Percentiles rank a stretch among this genome's conserved stretches.
phyloP scores from a whole-genome alignment of 2,888 invertebrate genomes.

The Spicauda simplicius region DNA sequence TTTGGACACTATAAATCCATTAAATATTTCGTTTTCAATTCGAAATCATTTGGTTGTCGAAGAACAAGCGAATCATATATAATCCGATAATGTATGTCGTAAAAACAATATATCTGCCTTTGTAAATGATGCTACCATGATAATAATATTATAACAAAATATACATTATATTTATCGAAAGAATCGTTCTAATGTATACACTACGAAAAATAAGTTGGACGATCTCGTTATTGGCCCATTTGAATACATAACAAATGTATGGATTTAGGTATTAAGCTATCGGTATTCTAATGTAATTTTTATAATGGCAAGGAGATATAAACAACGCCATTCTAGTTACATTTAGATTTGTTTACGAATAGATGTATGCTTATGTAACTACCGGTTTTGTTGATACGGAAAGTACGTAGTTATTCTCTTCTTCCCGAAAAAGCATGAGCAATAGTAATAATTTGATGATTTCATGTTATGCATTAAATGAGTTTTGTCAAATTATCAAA shows the following conservation, averaged over 20 bases:
- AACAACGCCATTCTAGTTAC: constrained; percentile 21
- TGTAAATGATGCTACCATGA: too few species aligned
- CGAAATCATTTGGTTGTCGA: too few species aligned
- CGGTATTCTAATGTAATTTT: constrained; percentile 38
- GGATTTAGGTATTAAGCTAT: constrained; percentile 16
- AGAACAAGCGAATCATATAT: too few species aligned
- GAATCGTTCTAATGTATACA: neutral
- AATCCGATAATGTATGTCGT: too few species aligned
- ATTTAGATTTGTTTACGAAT: constrained; percentile 23
- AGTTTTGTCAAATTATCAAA: too few species aligned
- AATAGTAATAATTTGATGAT: too few species aligned
- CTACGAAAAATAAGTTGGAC: neutral
- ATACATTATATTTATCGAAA: neutral
- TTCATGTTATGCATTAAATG: too few species aligned
- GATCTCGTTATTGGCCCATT: constrained; percentile 3
- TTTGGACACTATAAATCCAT: too few species aligned
- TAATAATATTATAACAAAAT: too few species aligned
- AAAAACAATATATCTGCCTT: too few species aligned
- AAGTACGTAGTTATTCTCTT: constrained; percentile 9
- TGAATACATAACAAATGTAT: constrained; percentile 13
- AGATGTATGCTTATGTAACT: constrained; percentile 13
- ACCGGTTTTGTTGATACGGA: constrained; percentile 7
- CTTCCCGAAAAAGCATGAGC: neutral
- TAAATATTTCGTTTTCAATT: too few species aligned
- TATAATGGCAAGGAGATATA: constrained; percentile 34